Evolutionary conservation across 2,797 vertebrate species (phyloP).

Genomic region (Anniella stebbinsi): DNA sequence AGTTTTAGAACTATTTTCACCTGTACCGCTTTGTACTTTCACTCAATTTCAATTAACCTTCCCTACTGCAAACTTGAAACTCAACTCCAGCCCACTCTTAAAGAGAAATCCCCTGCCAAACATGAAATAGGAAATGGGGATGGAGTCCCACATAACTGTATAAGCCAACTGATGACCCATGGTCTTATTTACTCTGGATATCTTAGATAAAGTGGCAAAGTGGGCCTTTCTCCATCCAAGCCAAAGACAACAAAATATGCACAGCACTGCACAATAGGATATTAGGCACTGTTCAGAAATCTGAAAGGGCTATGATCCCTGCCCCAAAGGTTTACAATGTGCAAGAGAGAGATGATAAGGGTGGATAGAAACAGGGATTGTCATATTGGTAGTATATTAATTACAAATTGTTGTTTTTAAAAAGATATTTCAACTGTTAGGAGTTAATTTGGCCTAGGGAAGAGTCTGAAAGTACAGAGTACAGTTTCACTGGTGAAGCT

Average conservation of each 20-base stretch:
- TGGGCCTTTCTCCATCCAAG: background rate
- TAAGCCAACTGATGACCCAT: background rate
- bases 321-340: background rate
- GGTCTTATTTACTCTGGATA: background rate
- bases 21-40: background rate
- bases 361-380: background rate
- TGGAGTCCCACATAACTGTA: background rate
- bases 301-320: background rate
- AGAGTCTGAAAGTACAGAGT: background rate
- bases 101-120: background rate
- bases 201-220: background rate
- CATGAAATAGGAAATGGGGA: background rate
- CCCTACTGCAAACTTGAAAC: background rate
- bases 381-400: background rate
- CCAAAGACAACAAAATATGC: background rate
- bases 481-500: background rate
- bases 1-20: background rate
- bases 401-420: background rate
- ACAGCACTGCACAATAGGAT: background rate
- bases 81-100: background rate
- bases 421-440: background rate
- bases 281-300: background rate
- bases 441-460: background rate
- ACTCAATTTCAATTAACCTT: slow-evolving; percentile 1
- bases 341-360: background rate